Percentiles rank a stretch among this genome's conserved stretches.
phyloP scores from a whole-genome alignment of 2,113 vertebrate species.

The Gasterosteus nipponicus region DNA sequence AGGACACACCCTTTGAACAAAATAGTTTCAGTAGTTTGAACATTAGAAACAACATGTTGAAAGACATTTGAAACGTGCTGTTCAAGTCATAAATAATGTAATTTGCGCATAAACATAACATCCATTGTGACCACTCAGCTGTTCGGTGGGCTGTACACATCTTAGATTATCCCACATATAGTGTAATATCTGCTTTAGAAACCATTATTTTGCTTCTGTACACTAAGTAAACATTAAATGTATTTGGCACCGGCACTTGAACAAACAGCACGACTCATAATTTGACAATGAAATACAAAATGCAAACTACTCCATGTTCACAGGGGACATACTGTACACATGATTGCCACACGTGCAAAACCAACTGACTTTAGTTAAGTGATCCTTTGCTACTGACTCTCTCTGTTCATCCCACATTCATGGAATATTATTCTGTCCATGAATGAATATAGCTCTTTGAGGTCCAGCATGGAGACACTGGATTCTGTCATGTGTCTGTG shows the following conservation, averaged over 20 bases:
- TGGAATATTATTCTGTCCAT: background rate
- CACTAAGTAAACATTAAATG: slow-evolving; percentile 31
- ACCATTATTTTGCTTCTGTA: slow-evolving; percentile 16
- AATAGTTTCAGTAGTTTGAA: slow-evolving; percentile 21
- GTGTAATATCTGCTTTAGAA: slow-evolving; percentile 19
- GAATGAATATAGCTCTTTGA: slow-evolving; percentile 43
- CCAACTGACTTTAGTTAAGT: background rate
- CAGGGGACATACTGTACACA: slow-evolving; percentile 38
- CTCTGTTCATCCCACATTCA: background rate
- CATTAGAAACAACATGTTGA: slow-evolving; percentile 12
- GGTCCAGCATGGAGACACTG: slow-evolving; percentile 19
- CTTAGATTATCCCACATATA: slow-evolving; percentile 2
- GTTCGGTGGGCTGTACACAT: background rate
- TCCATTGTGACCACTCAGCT: slow-evolving; percentile 4
- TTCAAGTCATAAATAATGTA: slow-evolving; percentile 29
- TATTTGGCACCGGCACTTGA: slow-evolving; percentile 53
- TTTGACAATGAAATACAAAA: slow-evolving; percentile 48
- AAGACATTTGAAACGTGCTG: slow-evolving; percentile 58
- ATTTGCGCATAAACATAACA: slow-evolving; percentile 1
- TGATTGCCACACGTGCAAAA: slow-evolving; percentile 25
- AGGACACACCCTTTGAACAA: slow-evolving; percentile 33
- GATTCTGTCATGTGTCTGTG: slow-evolving; percentile 2
- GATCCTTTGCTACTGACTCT: slow-evolving; percentile 21
- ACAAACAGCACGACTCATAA: slow-evolving; percentile 35
- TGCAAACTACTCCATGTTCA: slow-evolving; percentile 36